Base-by-base conservation (phyloP, 37 sponge, comb jelly and placozoan species). In the Eunapius fragilis region DNA sequence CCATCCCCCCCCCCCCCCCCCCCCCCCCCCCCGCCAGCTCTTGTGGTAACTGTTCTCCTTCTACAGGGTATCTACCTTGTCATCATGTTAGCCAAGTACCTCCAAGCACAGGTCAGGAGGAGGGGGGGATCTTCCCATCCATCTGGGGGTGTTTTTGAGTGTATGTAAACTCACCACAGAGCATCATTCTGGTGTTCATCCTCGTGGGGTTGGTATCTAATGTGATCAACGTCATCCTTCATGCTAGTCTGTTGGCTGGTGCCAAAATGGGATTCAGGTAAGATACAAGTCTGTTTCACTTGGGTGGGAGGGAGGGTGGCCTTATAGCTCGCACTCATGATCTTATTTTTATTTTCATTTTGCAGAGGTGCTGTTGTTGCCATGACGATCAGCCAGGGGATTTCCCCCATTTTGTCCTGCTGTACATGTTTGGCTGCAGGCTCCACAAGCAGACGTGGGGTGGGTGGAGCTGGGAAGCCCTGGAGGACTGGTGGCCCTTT, bases 401-500 rank as follows among this genome's bases (percentile, higher is more conserved):
- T 48, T 19, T 25, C 26, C 25, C 71, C 86, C 14, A 0, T 80
- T 23, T 85, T 22, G 75, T 91, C 30, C 45, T 91, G 0, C 19
- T 82, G 14, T 85, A 85, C 36, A 70, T 91, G 13, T 47, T 36
- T 35, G 78, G 13, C 27, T 30, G 77, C 9, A 82, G 86, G 67
- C 82, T 91, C 2, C 87, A 91, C 79, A 86, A 82, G 32, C 38
- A 77, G 73, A 91, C 91, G 32, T 91, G 91, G 91, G 83, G 82
- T 2, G 92, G 92, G 33, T 92, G 92, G 92, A 87, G 77, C 32
- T 83, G 69, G 80, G 92, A 92, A 37, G 34, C 85, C 69, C 71
- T 92, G 67, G 67, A 84, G 2, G 88, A 84, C 30, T 92, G 92
- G 92, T 45, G 81, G 22, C 76, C 79, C 67, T 88, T 88, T 58